Evolutionary conservation across 2,888 invertebrate genomes (phyloP).

Genomic region (Ophioninae sp.): DNA sequence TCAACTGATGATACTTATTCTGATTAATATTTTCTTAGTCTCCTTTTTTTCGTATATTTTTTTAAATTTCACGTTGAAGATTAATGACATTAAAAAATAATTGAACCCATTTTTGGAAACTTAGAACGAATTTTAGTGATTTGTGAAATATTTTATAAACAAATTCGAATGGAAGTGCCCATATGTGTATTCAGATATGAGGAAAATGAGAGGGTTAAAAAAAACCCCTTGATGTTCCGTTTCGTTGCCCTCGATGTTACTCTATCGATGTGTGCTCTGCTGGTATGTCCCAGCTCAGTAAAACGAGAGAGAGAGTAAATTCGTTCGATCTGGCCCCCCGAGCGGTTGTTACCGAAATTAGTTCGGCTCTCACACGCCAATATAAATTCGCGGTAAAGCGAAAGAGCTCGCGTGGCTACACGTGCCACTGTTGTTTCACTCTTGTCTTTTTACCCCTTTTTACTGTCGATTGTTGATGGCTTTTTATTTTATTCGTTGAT

Average conservation of each 20-base stretch:
- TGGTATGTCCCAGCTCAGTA: slow-evolving; percentile 38
- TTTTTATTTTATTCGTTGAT: slow-evolving; percentile 43
- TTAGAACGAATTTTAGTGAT: no score
- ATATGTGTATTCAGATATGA: slow-evolving; percentile 22
- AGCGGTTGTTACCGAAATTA: slow-evolving; percentile 80
- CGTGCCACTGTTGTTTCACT: slow-evolving; percentile 42
- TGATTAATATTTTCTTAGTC: no score
- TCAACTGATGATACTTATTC: no score
- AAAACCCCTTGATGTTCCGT: slow-evolving; percentile 63
- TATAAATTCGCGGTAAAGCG: slow-evolving; percentile 79
- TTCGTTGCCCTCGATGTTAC: slow-evolving; percentile 56
- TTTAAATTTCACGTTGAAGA: no score
- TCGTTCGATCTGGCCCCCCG: slow-evolving; percentile 76
- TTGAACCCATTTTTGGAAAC: no score
- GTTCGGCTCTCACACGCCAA: slow-evolving; percentile 78
- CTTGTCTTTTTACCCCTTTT: slow-evolving; percentile 27
- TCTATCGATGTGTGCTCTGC: slow-evolving; percentile 15
- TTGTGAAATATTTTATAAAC: neutral
- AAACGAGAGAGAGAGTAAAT: slow-evolving; percentile 54
- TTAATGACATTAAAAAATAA: no score
- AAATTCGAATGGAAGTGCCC: neutral
- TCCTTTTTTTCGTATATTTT: no score
- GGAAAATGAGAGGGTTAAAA: slow-evolving; percentile 48
- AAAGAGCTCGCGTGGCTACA: slow-evolving; percentile 66
- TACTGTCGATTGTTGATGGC: slow-evolving; percentile 28